These are phyloP conservation scores for Monopis laevigella DNA, from an alignment of 2,888 invertebrate genomes.

Conservation along the genomic window DNA sequence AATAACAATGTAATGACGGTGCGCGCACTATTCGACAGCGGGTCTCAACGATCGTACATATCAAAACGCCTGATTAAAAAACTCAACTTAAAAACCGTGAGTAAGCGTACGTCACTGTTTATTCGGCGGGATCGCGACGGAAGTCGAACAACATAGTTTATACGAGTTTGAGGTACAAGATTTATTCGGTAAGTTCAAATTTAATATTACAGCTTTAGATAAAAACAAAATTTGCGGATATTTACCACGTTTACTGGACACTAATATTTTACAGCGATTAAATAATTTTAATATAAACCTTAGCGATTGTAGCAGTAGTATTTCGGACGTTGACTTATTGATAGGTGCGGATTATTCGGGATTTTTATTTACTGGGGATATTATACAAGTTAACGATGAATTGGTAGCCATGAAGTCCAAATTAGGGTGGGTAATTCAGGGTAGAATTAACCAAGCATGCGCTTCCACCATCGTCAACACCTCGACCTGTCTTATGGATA, in stretches of 20 bases:
- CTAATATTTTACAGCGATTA: background rate
- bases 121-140: background rate
- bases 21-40: too few relatives aligned
- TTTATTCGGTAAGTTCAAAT: background rate
- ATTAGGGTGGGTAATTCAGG: constrained; percentile 6
- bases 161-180: background rate
- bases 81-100: background rate
- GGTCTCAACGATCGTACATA: too few relatives aligned
- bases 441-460: background rate
- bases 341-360: constrained; percentile 1
- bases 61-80: too few relatives aligned
- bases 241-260: background rate
- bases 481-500: background rate
- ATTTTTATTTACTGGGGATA: background rate
- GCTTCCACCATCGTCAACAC: background rate
- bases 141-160: background rate
- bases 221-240: background rate
- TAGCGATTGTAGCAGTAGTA: background rate
- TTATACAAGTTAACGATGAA: background rate
- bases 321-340: background rate
- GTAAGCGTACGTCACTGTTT: background rate
- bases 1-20: too few relatives aligned
- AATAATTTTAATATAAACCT: background rate
- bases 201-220: background rate
- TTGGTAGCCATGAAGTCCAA: constrained; percentile 5